These are phyloP conservation scores for Larimichthys polyactis DNA, from an alignment of 2,113 vertebrate species.

Conservation along the genomic window DNA sequence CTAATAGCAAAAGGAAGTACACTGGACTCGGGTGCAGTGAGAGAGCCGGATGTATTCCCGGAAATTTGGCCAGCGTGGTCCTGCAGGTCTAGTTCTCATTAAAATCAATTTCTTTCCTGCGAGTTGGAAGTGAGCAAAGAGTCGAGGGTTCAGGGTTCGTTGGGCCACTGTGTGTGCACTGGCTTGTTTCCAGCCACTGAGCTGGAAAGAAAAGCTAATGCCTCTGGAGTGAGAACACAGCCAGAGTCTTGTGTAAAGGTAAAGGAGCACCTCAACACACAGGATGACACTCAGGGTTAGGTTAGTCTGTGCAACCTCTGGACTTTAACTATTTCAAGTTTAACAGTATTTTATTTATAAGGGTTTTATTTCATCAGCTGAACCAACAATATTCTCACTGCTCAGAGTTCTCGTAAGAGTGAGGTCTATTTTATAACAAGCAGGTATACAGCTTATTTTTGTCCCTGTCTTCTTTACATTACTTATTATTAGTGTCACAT, in stretches of 20 bases:
- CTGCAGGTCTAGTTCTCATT: slow-evolving; percentile 56
- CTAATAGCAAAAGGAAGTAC: slow-evolving; percentile 25
- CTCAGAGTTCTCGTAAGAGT: background rate
- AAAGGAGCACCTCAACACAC: slow-evolving; percentile 11
- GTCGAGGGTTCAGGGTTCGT: slow-evolving; percentile 39
- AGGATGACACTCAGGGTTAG: slow-evolving; percentile 22
- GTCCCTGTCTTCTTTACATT: background rate
- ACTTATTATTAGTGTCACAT: background rate
- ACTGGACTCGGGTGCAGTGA: background rate
- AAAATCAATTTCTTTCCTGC: slow-evolving; percentile 61
- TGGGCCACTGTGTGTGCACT: slow-evolving; percentile 18
- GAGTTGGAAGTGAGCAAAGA: slow-evolving; percentile 33
- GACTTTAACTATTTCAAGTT: slow-evolving; percentile 9
- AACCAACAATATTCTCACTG: background rate
- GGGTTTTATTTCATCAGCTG: background rate
- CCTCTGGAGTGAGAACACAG: slow-evolving; percentile 53
- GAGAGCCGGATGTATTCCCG: background rate
- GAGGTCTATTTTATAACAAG: background rate
- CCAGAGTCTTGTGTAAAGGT: background rate
- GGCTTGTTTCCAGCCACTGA: slow-evolving; percentile 61
- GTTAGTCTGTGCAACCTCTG: background rate
- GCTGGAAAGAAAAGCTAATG: slow-evolving; percentile 54
- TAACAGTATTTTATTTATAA: background rate
- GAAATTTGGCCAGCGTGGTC: slow-evolving; percentile 3
- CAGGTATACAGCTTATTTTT: background rate